These are phyloP conservation scores for Galeruca laticollis DNA, from an alignment of 2,888 invertebrate genomes.

Conservation along the genomic window DNA sequence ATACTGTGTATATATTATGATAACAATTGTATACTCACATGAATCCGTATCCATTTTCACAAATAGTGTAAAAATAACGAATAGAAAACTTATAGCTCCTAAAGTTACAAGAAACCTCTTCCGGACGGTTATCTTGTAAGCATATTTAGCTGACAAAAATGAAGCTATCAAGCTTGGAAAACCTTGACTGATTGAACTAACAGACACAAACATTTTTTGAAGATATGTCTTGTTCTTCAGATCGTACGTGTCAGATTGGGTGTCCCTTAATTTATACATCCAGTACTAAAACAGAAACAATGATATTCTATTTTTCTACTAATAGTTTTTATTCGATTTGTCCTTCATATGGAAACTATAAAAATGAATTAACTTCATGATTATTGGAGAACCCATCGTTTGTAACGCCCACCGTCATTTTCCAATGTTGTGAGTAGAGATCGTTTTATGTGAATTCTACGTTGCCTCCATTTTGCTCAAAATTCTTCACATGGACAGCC, in stretches of 20 bases:
- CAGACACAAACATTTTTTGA: constrained; percentile 31
- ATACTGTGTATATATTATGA: too few relatives aligned
- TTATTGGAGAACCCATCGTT: too few relatives aligned
- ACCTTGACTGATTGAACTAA: constrained; percentile 7
- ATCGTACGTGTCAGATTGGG: constrained; percentile 15
- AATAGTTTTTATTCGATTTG: too few relatives aligned
- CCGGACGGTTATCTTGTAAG: constrained; percentile 23
- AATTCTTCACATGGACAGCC: too few relatives aligned
- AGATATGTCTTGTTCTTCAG: constrained; percentile 16
- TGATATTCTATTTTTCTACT: background rate
- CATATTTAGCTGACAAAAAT: constrained; percentile 38
- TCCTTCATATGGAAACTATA: too few relatives aligned
- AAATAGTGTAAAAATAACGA: constrained; percentile 49
- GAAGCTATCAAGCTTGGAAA: constrained; percentile 37
- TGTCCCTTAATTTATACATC: constrained; percentile 52
- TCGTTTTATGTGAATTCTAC: too few relatives aligned
- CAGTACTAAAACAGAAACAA: constrained; percentile 47
- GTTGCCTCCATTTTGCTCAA: too few relatives aligned
- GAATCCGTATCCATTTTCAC: constrained; percentile 51
- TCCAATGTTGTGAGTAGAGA: too few relatives aligned
- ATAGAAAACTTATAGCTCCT: constrained; percentile 38
- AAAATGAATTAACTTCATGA: too few relatives aligned
- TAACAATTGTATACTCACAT: constrained; percentile 48
- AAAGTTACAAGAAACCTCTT: constrained; percentile 43
- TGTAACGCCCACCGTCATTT: too few relatives aligned